A percentile compares a stretch with the other conserved stretches of the same genome.
These are phyloP conservation scores for Nothoprocta pentlandii DNA, from an alignment of 2,113 vertebrate genomes.

Conservation along the genomic window DNA sequence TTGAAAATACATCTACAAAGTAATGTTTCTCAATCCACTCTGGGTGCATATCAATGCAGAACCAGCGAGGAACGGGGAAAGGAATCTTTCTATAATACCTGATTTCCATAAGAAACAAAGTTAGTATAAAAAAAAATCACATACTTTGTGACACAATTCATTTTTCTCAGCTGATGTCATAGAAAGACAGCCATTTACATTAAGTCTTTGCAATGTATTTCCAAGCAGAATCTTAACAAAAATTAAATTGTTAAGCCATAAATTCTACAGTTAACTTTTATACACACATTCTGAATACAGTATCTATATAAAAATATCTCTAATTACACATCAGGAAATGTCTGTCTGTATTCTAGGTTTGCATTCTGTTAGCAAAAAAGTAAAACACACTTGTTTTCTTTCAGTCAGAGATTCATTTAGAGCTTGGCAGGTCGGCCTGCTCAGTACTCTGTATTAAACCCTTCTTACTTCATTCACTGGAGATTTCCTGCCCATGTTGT, in stretches of 20 bases:
- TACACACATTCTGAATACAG: conserved; percentile 77
- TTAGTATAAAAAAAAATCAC: conserved; percentile 79
- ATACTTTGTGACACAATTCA: conserved; percentile 64
- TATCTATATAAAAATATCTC: conserved; percentile 81
- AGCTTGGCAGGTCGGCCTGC: conserved; percentile 47
- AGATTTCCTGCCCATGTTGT: background rate
- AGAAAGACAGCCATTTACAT: conserved; percentile 69
- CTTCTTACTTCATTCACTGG: background rate
- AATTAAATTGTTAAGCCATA: conserved; percentile 71
- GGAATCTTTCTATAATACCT: conserved; percentile 70
- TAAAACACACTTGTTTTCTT: conserved; percentile 57
- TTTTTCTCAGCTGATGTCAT: conserved; percentile 66
- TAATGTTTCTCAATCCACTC: conserved; percentile 74
- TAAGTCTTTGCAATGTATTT: conserved; percentile 73
- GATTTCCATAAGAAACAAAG: conserved; percentile 78
- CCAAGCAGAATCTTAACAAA: conserved; percentile 71
- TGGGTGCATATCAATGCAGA: conserved; percentile 61
- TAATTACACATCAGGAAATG: conserved; percentile 73
- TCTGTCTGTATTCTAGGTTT: conserved; percentile 77
- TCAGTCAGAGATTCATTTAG: conserved; percentile 53
- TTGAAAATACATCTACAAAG: conserved; percentile 88
- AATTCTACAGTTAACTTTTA: conserved; percentile 84
- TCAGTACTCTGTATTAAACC: conserved; percentile 14
- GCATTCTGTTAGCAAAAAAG: conserved; percentile 77
- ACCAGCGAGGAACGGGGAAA: conserved; percentile 56